Conservation (phyloP, 1,140 invertebrate genomes). For the Calliphora vicina region DNA sequence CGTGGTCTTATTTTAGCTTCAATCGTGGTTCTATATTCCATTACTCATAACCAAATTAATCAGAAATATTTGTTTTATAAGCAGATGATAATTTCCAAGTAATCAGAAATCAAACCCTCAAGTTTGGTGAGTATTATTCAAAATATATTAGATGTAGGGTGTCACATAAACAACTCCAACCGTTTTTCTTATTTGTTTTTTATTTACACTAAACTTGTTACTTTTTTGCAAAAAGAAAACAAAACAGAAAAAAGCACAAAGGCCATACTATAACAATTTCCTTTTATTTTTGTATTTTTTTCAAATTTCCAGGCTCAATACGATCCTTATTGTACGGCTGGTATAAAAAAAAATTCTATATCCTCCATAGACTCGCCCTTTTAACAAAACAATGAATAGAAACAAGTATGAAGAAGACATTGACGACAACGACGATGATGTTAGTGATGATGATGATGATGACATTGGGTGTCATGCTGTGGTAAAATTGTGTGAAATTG, state of each 20-base stretch:
- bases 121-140: no score
- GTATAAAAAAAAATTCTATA: neutral
- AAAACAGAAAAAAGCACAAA: neutral
- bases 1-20: no score
- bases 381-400: neutral
- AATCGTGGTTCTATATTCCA: no score
- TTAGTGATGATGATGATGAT: neutral
- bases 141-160: no score
- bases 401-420: neutral
- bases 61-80: no score
- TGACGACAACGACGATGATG: neutral
- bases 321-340: neutral
- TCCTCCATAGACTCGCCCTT: neutral
- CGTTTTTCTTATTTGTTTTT: no score
- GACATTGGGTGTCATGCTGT: slow-evolving; percentile 29
- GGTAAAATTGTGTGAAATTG: slow-evolving; percentile 30
- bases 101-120: no score
- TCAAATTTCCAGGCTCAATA: neutral
- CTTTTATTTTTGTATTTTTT: neutral
- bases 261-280: neutral
- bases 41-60: no score
- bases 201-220: neutral
- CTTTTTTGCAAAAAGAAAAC: neutral
- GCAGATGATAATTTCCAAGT: no score
- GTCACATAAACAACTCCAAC: no score